Percentiles rank a stretch among this genome's conserved stretches.
These are phyloP conservation scores for Ochlodes sylvanus DNA, from an alignment of 2,888 invertebrate species.

Conservation along the genomic window DNA sequence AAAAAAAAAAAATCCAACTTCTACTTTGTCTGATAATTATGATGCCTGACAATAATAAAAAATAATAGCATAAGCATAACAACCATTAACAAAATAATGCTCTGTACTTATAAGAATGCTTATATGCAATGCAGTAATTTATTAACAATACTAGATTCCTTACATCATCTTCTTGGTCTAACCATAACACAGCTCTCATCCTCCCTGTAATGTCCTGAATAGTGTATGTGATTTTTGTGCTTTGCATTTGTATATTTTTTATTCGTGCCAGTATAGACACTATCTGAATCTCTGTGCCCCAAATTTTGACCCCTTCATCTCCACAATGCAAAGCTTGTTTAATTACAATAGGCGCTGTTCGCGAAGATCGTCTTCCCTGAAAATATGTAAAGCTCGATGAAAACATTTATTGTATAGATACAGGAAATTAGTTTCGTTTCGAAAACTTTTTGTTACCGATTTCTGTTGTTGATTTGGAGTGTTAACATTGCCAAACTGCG, in stretches of 20 bases:
- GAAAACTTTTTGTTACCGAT: slow-evolving; percentile 58
- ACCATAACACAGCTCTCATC: slow-evolving; percentile 79
- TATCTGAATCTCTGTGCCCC: slow-evolving; percentile 81
- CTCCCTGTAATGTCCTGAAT: slow-evolving; percentile 81
- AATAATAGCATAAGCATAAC: too few species aligned
- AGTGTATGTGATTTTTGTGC: slow-evolving; percentile 80
- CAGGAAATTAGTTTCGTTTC: neutral
- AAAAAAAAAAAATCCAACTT: too few species aligned
- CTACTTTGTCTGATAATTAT: too few species aligned
- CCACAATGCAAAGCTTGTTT: slow-evolving; percentile 76
- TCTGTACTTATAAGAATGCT: too few species aligned
- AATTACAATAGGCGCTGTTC: slow-evolving; percentile 80
- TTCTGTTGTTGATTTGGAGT: slow-evolving; percentile 77
- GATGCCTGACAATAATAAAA: too few species aligned
- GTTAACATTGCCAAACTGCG: slow-evolving; percentile 75
- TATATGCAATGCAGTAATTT: neutral
- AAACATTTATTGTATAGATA: neutral
- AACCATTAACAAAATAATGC: too few species aligned
- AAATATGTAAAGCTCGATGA: slow-evolving; percentile 14
- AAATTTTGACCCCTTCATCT: slow-evolving; percentile 80
- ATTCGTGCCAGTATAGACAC: slow-evolving; percentile 74
- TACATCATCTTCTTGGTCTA: slow-evolving; percentile 81
- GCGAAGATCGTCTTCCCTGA: slow-evolving; percentile 74
- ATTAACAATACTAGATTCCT: slow-evolving; percentile 31
- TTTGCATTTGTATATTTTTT: slow-evolving; percentile 75